phyloP scores from a whole-genome alignment of 2,888 invertebrate genomes.

The Achlya flavicornis region DNA sequence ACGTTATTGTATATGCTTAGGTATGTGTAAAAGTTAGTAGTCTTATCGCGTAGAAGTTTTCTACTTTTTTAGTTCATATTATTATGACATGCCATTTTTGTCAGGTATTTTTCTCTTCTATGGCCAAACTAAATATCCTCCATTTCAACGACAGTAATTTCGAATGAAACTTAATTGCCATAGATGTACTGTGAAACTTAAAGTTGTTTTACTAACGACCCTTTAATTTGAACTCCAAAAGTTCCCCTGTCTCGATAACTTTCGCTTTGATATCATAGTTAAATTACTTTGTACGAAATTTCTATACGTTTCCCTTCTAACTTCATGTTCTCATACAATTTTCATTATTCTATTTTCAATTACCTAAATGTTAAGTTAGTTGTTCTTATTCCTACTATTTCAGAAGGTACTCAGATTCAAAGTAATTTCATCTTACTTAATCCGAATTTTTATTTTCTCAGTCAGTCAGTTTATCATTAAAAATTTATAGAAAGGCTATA shows the following conservation, averaged over 20 bases:
- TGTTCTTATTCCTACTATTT: background rate
- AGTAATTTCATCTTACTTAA: too few species aligned
- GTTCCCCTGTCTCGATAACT: slow-evolving; percentile 16
- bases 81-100: too few species aligned
- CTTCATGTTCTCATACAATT: background rate
- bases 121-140: too few species aligned
- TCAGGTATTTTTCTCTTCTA: too few species aligned
- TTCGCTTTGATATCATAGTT: slow-evolving; percentile 21
- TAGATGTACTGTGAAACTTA: slow-evolving; percentile 8
- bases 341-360: background rate
- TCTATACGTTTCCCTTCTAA: slow-evolving; percentile 2
- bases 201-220: background rate
- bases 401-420: too few species aligned
- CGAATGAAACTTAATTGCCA: background rate
- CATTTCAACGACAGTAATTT: background rate
- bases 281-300: slow-evolving; percentile 10
- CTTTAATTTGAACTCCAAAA: slow-evolving; percentile 11
- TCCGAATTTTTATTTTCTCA: too few species aligned
- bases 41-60: too few species aligned
- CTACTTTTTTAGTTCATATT: too few species aligned
- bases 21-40: too few species aligned
- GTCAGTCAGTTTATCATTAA: too few species aligned
- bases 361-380: background rate
- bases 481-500: too few species aligned
- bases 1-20: too few species aligned